A percentile compares a stretch with the other conserved stretches of the same genome.
Conservation (phyloP, 2,888 invertebrate species). For the Stegana nigrithorax region DNA sequence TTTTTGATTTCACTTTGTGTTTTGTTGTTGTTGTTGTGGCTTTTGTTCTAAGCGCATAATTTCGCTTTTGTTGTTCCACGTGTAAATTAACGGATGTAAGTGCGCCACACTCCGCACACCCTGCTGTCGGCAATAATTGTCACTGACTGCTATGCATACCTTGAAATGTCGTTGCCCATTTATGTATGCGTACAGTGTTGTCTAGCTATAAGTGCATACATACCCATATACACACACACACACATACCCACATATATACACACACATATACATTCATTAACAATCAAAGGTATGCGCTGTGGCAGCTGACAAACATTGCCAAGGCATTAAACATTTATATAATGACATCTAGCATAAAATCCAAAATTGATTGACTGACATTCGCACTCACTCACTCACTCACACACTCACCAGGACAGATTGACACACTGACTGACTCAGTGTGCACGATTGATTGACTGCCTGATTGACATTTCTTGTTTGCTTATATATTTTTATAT, state of each 20-base stretch:
- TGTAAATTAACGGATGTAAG: too few species aligned
- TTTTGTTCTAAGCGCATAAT: too few species aligned
- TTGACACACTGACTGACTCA: too few species aligned
- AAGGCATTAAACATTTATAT: too few species aligned
- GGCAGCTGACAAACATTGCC: too few species aligned
- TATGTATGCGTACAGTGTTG: not conserved
- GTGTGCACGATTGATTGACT: not conserved
- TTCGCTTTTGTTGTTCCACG: too few species aligned
- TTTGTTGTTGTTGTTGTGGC: too few species aligned
- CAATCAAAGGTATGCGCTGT: too few species aligned
- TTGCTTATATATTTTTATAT: not conserved
- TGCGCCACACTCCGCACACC: too few species aligned
- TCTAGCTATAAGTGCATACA: not conserved
- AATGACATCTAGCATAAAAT: constrained; percentile 3
- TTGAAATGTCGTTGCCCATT: not conserved
- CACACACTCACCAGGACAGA: not conserved
- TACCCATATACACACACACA: not conserved
- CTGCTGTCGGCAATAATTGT: constrained; percentile 13
- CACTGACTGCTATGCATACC: constrained; percentile 7
- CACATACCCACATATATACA: not conserved
- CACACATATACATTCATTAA: too few species aligned
- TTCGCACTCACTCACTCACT: not conserved
- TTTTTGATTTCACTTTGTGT: too few species aligned
- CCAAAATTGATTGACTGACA: not conserved
- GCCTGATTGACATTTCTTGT: not conserved